Percentiles rank a stretch among this genome's conserved stretches.
Conservation (phyloP, 2,888 invertebrate genomes). For the Rhagonycha fulva region DNA sequence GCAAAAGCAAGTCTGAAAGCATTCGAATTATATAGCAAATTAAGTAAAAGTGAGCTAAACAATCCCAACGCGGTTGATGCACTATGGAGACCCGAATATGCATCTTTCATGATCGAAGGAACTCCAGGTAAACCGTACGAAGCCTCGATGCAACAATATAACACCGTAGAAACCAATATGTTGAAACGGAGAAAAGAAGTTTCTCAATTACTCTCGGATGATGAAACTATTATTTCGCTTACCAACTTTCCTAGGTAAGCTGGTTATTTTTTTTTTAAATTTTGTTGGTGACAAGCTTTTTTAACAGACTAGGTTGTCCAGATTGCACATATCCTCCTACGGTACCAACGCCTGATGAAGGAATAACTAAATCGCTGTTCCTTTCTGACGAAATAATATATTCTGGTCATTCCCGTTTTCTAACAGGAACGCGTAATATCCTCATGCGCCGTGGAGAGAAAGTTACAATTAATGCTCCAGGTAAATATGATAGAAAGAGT, state of each 20-base stretch:
- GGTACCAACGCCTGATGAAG: constrained; percentile 69
- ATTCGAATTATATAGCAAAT: constrained; percentile 72
- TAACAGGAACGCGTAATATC: constrained; percentile 91
- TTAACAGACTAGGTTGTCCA: constrained; percentile 78
- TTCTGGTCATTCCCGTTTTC: constrained; percentile 94
- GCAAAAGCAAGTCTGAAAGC: constrained; percentile 87
- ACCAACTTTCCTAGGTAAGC: constrained; percentile 90
- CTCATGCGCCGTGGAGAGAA: constrained; percentile 90
- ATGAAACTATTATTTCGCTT: constrained; percentile 86
- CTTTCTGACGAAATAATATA: constrained; percentile 95
- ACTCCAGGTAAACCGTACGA: constrained; percentile 97
- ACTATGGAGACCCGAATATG: constrained; percentile 97
- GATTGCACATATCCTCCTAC: constrained; percentile 85
- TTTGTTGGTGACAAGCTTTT: background rate
- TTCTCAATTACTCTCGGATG: constrained; percentile 71
- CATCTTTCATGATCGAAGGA: constrained; percentile 97
- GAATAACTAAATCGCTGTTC: constrained; percentile 83
- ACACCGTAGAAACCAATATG: constrained; percentile 98
- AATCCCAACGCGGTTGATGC: constrained; percentile 82
- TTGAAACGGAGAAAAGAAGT: constrained; percentile 84
- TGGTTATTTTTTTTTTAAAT: too few species aligned
- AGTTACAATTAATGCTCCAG: constrained; percentile 94
- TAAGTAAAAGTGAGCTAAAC: constrained; percentile 80
- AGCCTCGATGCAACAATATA: constrained; percentile 93
- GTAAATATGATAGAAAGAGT: too few species aligned